These are phyloP conservation scores for Arbacia lixula DNA, from an alignment of 53 echinoderm and acorn worm genomes.

Conservation along the genomic window DNA sequence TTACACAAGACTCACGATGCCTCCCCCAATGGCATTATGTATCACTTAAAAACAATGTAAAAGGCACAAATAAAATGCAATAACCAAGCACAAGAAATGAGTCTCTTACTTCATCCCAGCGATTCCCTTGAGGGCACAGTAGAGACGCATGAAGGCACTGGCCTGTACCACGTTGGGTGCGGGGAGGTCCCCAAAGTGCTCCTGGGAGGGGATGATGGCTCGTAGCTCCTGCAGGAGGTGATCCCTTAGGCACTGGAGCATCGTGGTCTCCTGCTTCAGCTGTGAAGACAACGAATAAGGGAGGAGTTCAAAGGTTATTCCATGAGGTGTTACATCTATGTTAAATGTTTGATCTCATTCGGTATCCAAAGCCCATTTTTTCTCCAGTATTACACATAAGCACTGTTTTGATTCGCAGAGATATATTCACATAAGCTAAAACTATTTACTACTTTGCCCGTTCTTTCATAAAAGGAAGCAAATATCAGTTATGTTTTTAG, in stretches of 20 bases:
- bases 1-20: too few species aligned
- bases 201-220: conserved; percentile 75
- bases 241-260: conserved; percentile 61
- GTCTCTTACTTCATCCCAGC: conserved; percentile 91
- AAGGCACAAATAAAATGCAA: background rate
- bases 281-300: background rate
- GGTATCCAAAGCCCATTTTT: too few species aligned
- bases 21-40: too few species aligned
- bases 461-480: too few species aligned
- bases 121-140: conserved; percentile 96
- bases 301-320: too few species aligned
- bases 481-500: too few species aligned
- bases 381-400: too few species aligned
- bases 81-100: background rate
- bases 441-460: too few species aligned
- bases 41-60: background rate
- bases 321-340: too few species aligned
- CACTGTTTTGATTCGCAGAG: too few species aligned
- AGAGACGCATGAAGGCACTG: conserved; percentile 95
- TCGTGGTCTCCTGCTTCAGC: conserved; percentile 53
- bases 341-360: too few species aligned
- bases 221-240: conserved; percentile 80
- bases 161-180: conserved; percentile 93
- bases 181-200: conserved; percentile 70
- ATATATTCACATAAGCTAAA: too few species aligned